A percentile compares a stretch with the other conserved stretches of the same genome.
Conservation (phyloP, 1,140 invertebrate genomes). For the Lycorma delicatula region DNA sequence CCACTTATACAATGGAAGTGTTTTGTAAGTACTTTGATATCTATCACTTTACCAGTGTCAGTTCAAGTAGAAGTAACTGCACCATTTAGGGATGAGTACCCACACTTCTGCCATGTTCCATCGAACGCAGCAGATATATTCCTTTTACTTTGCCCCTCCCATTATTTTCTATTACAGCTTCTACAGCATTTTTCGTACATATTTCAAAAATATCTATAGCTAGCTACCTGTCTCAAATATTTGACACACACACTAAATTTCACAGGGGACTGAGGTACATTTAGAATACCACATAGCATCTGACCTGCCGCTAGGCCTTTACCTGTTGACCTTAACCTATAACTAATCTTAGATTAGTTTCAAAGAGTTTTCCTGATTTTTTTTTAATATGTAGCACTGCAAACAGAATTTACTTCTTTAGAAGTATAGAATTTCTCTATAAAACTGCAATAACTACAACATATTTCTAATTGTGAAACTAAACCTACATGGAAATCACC, state of each 20-base stretch:
- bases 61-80: neutral
- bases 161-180: neutral
- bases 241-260: neutral
- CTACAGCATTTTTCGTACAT: neutral
- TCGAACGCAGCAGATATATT: no score
- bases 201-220: neutral
- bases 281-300: neutral
- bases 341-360: no score
- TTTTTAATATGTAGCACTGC: no score
- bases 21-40: neutral
- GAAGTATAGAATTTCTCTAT: neutral
- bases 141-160: no score
- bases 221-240: neutral
- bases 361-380: no score
- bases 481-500: neutral
- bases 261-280: neutral
- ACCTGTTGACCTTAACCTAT: neutral
- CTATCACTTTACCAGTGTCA: neutral
- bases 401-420: no score
- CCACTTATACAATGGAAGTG: neutral
- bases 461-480: neutral
- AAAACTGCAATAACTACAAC: neutral
- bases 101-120: no score
- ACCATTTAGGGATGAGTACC: neutral
- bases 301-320: neutral